Evolutionary conservation across 2,888 invertebrate species (phyloP), one percentile per base, ranked within the genome.

Genomic region (Caenorhabditis doughertyi): DNA sequence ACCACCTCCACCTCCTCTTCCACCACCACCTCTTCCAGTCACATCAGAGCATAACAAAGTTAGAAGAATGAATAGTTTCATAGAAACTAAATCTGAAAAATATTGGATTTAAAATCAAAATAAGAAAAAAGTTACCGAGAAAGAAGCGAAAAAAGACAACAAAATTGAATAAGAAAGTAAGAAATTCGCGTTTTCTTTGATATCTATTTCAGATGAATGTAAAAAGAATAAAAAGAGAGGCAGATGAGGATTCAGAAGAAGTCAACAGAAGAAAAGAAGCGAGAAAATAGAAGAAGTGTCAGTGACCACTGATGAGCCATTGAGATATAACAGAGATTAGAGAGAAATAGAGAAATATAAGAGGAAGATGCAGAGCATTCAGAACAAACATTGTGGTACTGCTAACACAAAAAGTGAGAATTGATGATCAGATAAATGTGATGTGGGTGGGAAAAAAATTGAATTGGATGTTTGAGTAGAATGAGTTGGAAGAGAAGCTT

Each of bases 181-280:
- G 53, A 56, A 76, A 39, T 39, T 9, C 44, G 68, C 29, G n/a
- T 68, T 68, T 76, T 56, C 53, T 53, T 68, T 60, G 68, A 68
- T 77, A 77, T 77, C 77, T 68, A 77, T 77, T 77, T 68, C 77
- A 77, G 77, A 77, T 77, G 77, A 77, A 77, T 68, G 77, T 4
- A 62, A 35, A 68, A 76, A 68, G 49, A 67, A 56, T 18, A 29
- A 42, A 60, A 39, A 32, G 32, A 29, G 11, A 47, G 56, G 29
- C 44, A 32, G 44, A 53, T 39, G 53, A 65, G 21, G 65, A 44
- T 47, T 58, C 56, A 51, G 60, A 68, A 60, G 21, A 58, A 58
- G 18, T 47, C 21, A 29, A 32, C 32, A 53, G 27, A 56, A 74
- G 42, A 29, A 29, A 9, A 9, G 16, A 32, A 23, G 11, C 39